phyloP scores from a whole-genome alignment of 2,888 invertebrate genomes.

The Fissipunctia ypsillon region DNA sequence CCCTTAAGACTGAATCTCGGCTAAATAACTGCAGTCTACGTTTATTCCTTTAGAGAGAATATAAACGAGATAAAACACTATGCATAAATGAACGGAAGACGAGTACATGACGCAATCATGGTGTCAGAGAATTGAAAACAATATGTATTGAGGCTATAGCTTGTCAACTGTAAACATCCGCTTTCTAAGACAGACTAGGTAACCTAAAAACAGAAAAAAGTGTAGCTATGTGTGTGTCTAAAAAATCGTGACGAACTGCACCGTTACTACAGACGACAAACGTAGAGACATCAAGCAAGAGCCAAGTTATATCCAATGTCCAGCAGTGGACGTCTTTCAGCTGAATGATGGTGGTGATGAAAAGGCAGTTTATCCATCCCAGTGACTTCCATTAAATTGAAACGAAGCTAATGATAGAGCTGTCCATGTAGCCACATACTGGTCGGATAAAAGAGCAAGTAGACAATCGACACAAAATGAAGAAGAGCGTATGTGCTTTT shows the following conservation, averaged over 20 bases:
- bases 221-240: no score
- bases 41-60: slow-evolving; percentile 46
- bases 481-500: no score
- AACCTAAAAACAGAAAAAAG: neutral
- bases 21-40: slow-evolving; percentile 29
- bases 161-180: slow-evolving; percentile 11
- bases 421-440: no score
- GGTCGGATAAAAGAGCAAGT: neutral
- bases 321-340: neutral
- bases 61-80: slow-evolving; percentile 44
- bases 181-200: neutral
- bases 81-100: slow-evolving; percentile 8
- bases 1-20: slow-evolving; percentile 45
- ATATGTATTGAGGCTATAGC: neutral
- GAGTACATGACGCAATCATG: slow-evolving; percentile 18
- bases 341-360: neutral
- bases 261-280: no score
- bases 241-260: no score
- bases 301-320: no score
- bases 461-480: neutral
- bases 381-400: neutral
- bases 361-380: neutral
- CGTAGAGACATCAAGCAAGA: neutral
- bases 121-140: slow-evolving; percentile 13
- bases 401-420: neutral